A percentile compares a stretch with the other conserved stretches of the same genome.
phyloP scores from a whole-genome alignment of 2,113 vertebrate species.

The Delphinus delphis region DNA sequence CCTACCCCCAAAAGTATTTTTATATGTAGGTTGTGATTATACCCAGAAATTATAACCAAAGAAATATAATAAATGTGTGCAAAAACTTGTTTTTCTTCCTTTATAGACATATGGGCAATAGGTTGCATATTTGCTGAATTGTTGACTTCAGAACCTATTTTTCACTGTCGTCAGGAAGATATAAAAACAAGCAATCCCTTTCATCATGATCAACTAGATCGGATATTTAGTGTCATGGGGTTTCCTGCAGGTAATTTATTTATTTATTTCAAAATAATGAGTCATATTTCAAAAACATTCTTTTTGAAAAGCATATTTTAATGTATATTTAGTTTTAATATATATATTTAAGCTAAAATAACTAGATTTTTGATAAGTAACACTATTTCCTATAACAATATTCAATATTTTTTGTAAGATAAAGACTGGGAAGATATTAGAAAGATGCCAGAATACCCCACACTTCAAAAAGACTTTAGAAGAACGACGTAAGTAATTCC shows the following conservation, averaged over 20 bases:
- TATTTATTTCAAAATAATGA: conserved; percentile 58
- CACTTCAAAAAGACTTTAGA: conserved; percentile 98
- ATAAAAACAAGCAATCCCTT: conserved; percentile 99
- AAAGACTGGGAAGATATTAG: conserved; percentile 99
- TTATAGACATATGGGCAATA: conserved; percentile 98
- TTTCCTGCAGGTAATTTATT: conserved; percentile 95
- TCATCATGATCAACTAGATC: conserved; percentile 97
- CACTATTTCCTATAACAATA: conserved; percentile 55
- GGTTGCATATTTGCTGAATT: conserved; percentile 99
- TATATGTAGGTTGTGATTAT: conserved; percentile 32
- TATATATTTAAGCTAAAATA: conserved; percentile 44
- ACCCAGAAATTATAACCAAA: neutral
- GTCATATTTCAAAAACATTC: conserved; percentile 44
- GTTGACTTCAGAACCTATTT: conserved; percentile 97
- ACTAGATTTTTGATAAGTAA: conserved; percentile 7
- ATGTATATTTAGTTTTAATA: neutral
- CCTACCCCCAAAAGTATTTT: conserved; percentile 12
- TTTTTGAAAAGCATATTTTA: conserved; percentile 13
- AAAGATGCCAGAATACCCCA: conserved; percentile 96
- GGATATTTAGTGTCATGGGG: conserved; percentile 99
- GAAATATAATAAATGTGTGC: conserved; percentile 52
- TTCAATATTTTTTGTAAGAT: conserved; percentile 85
- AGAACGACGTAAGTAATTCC: conserved; percentile 95
- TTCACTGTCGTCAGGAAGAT: conserved; percentile 99
- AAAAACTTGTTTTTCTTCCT: conserved; percentile 52